A percentile compares a stretch with the other conserved stretches of the same genome.
Evolutionary conservation across 2,888 invertebrate genomes (phyloP).

Genomic region (Noctuana brunneofusca): DNA sequence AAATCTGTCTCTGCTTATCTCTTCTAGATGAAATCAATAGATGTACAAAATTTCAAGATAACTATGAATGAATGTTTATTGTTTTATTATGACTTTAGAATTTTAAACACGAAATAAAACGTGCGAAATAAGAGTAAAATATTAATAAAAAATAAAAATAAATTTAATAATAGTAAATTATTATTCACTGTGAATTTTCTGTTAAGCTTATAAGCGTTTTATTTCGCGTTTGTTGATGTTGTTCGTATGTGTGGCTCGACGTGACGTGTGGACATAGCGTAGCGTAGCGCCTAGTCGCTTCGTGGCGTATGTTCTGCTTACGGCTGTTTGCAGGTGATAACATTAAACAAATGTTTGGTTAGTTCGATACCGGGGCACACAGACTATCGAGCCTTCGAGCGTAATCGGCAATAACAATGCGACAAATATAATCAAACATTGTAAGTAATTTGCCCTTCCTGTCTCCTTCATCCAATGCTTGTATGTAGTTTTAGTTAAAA

Average conservation of each 20-base stretch:
- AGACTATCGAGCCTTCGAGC: conserved; percentile 53
- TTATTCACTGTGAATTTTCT: neutral
- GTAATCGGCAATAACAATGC: conserved; percentile 56
- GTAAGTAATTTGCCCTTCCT: conserved; percentile 56
- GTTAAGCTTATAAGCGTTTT: conserved; percentile 1
- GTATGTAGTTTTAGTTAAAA: conserved; percentile 9
- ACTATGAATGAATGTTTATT: neutral
- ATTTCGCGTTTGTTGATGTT: conserved; percentile 28
- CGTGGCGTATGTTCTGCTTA: conserved; percentile 72
- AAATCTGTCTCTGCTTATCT: conserved; percentile 30
- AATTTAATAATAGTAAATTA: neutral
- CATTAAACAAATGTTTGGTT: conserved; percentile 81
- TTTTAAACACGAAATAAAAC: conserved; percentile 24
- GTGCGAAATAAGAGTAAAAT: too few relatives aligned
- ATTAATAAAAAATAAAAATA: too few relatives aligned
- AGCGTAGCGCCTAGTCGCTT: conserved; percentile 64
- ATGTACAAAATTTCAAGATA: neutral
- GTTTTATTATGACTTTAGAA: neutral
- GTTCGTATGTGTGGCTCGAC: conserved; percentile 21
- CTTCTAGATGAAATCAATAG: conserved; percentile 29
- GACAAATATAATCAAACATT: conserved; percentile 59
- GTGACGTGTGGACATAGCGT: conserved; percentile 41
- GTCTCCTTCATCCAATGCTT: conserved; percentile 21
- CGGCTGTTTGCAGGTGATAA: conserved; percentile 80
- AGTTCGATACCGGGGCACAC: conserved; percentile 78